Evolutionary conservation across 1,140 invertebrate genomes (phyloP).

Genomic region (Lineus longissimus): DNA sequence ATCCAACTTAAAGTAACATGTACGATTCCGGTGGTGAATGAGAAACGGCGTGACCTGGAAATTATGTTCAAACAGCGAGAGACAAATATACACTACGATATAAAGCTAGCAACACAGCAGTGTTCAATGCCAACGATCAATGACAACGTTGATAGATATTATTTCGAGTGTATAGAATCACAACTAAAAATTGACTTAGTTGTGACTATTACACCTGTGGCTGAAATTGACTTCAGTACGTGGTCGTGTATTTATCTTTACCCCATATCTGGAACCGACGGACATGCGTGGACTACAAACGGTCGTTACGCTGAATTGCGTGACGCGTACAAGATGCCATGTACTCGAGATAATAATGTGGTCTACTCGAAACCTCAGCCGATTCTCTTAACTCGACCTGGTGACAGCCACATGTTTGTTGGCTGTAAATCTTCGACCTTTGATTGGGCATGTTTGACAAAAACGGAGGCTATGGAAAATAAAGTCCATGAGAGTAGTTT

Average conservation of each 20-base stretch:
- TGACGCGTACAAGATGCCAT: not conserved
- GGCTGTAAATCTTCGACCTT: constrained; percentile 1
- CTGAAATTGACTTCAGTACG: constrained; percentile 7
- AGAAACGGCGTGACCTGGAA: not conserved
- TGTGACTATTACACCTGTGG: not conserved
- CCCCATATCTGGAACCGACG: not conserved
- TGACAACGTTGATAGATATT: not conserved
- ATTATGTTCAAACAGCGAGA: not conserved
- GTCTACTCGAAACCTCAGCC: not conserved
- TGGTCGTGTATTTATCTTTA: not conserved
- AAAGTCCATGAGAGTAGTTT: not conserved
- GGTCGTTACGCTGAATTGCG: not conserved
- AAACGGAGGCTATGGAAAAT: not conserved
- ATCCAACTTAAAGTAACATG: constrained; percentile 2
- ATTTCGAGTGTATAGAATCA: not conserved
- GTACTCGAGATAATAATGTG: not conserved
- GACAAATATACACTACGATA: not conserved
- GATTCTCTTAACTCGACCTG: not conserved
- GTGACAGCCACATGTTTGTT: constrained; percentile 6
- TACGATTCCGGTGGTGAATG: not conserved
- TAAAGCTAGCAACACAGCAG: not conserved
- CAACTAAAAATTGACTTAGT: not conserved
- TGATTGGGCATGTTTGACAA: not conserved
- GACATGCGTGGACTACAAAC: not conserved
- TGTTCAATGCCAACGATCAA: not conserved